phyloP scores from a whole-genome alignment of 2,113 vertebrate genomes.

The Dipodomys ordii region DNA sequence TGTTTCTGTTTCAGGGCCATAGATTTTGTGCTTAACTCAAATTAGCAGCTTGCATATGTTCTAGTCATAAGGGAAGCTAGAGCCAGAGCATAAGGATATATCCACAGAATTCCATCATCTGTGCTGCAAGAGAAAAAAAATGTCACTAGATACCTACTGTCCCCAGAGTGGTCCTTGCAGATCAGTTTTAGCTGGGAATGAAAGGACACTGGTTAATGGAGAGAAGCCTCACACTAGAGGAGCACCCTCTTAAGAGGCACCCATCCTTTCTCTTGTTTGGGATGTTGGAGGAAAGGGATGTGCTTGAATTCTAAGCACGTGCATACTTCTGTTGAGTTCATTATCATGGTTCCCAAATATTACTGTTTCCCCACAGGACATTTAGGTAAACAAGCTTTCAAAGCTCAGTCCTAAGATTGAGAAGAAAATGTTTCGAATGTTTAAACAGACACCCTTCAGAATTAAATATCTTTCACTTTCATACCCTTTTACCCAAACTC shows the following conservation, averaged over 20 bases:
- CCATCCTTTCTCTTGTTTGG: neutral
- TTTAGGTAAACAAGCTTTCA: conserved; percentile 50
- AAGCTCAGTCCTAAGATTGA: conserved; percentile 44
- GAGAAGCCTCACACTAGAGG: fast-evolving
- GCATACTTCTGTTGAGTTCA: neutral
- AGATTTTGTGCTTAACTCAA: conserved; percentile 41
- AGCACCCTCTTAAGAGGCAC: neutral
- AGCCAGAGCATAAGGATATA: neutral
- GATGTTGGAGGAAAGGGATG: neutral
- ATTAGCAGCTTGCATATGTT: conserved; percentile 44
- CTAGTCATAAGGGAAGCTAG: neutral
- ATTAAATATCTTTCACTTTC: conserved; percentile 45
- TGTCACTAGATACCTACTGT: neutral
- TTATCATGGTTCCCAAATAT: conserved; percentile 9
- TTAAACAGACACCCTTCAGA: conserved; percentile 36
- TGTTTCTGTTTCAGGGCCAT: conserved; percentile 8
- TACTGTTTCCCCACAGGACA: conserved; percentile 11
- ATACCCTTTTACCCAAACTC: conserved; percentile 33
- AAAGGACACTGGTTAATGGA: neutral
- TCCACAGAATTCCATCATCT: neutral
- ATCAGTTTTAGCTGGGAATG: neutral
- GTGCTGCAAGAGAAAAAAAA: neutral
- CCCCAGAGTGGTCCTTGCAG: neutral
- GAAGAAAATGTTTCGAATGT: conserved; percentile 57
- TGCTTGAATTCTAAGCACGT: neutral